phyloP scores from a whole-genome alignment of 2,888 invertebrate genomes.

The Cyclophora albipunctata region DNA sequence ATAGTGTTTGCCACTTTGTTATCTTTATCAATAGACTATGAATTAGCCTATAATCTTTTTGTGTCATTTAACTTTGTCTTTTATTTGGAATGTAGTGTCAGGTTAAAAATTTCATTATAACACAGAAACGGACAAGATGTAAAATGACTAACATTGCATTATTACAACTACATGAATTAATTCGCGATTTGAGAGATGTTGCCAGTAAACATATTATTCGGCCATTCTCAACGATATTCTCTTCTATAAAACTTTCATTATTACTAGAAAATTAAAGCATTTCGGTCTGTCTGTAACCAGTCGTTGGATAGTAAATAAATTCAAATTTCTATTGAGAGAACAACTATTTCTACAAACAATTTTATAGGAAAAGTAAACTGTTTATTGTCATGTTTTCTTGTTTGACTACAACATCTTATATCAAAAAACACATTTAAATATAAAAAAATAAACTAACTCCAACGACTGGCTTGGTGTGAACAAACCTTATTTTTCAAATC shows the following conservation, averaged over 20 bases:
- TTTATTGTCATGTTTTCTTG: no score
- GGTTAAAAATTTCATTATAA: constrained; percentile 1
- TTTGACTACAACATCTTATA: no score
- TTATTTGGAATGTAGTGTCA: neutral
- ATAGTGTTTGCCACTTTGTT: no score
- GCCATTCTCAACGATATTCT: constrained; percentile 53
- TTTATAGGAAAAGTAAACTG: no score
- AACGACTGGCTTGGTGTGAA: constrained; percentile 12
- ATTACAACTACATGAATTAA: constrained; percentile 64
- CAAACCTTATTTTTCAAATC: constrained; percentile 3
- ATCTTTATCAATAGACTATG: no score
- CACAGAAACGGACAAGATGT: constrained; percentile 13
- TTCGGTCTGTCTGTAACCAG: constrained; percentile 9
- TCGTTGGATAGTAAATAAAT: constrained; percentile 1
- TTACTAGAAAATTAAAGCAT: constrained; percentile 29
- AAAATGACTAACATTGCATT: constrained; percentile 44
- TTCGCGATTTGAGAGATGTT: constrained; percentile 68
- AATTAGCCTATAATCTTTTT: no score
- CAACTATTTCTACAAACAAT: no score
- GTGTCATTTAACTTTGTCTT: no score
- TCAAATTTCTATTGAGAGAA: neutral
- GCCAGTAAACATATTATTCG: constrained; percentile 73
- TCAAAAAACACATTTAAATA: no score
- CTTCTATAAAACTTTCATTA: constrained; percentile 35
- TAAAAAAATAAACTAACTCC: neutral